Evolutionary conservation across 2,888 invertebrate species (phyloP).

Genomic region (Eilema depressum): DNA sequence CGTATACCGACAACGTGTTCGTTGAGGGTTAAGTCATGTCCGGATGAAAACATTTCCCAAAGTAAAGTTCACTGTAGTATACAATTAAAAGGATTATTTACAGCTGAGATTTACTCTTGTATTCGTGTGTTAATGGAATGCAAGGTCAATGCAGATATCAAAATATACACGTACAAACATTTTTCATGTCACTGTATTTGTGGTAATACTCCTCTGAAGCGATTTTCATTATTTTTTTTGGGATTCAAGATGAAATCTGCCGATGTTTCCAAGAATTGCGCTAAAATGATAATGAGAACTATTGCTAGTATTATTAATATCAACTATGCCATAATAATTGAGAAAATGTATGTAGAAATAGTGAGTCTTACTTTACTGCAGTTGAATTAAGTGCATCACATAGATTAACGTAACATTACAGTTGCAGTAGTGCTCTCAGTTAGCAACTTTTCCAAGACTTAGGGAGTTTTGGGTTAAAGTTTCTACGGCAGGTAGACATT

Average conservation of each 20-base stretch:
- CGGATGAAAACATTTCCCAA: neutral
- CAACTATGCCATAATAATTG: slow-evolving; percentile 17
- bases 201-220: too few species aligned
- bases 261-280: too few species aligned
- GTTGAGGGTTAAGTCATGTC: neutral
- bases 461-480: slow-evolving; percentile 41
- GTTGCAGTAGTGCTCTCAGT: slow-evolving; percentile 43
- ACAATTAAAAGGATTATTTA: neutral
- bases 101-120: neutral
- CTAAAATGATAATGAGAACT: neutral
- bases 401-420: slow-evolving; percentile 52
- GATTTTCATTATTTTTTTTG: too few species aligned
- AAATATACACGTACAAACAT: too few species aligned
- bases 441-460: slow-evolving; percentile 44
- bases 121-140: too few species aligned
- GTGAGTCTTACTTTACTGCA: slow-evolving; percentile 42
- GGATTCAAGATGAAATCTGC: too few species aligned
- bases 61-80: neutral
- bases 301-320: neutral
- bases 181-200: too few species aligned
- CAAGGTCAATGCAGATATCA: too few species aligned
- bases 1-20: neutral
- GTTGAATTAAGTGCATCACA: slow-evolving; percentile 37
- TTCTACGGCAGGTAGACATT: slow-evolving; percentile 31
- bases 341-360: slow-evolving; percentile 37